Evolutionary conservation across 2,888 invertebrate species (phyloP).

Genomic region (Rambutsinella grinnellia): DNA sequence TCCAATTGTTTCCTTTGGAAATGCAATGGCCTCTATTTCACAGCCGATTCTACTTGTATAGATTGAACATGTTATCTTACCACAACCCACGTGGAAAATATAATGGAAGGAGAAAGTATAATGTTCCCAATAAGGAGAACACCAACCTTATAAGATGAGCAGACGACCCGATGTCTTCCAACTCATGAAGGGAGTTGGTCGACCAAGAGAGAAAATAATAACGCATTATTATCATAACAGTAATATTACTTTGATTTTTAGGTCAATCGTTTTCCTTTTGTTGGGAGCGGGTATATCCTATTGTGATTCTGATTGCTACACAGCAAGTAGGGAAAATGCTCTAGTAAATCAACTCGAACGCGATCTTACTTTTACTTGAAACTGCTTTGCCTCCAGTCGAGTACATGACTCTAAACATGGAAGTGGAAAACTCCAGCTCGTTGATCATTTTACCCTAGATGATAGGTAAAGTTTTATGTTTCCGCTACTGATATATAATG

Average conservation of each 20-base stretch:
- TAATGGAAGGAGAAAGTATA: conserved; percentile 13
- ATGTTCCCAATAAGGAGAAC: conserved; percentile 21
- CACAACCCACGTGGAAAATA: background rate
- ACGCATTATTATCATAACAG: conserved; percentile 1
- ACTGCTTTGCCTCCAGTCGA: too few relatives aligned
- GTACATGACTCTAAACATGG: too few relatives aligned
- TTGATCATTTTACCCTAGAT: background rate
- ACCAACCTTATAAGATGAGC: background rate
- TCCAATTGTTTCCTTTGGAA: conserved; percentile 47
- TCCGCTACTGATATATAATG: background rate
- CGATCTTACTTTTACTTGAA: background rate
- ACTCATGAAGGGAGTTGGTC: background rate
- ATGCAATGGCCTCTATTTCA: conserved; percentile 35
- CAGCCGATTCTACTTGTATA: too few relatives aligned
- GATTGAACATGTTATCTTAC: too few relatives aligned
- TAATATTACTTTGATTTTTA: conserved; percentile 40
- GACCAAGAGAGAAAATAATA: background rate
- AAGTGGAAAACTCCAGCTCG: background rate
- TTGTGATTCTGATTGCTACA: background rate
- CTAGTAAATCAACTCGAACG: background rate
- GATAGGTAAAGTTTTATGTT: background rate
- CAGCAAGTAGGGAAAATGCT: background rate
- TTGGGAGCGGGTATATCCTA: too few relatives aligned
- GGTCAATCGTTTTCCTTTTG: conserved; percentile 50
- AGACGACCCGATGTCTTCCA: background rate